Conservation (phyloP, 1,140 invertebrate genomes). For the Macrocentrus cingulum region DNA sequence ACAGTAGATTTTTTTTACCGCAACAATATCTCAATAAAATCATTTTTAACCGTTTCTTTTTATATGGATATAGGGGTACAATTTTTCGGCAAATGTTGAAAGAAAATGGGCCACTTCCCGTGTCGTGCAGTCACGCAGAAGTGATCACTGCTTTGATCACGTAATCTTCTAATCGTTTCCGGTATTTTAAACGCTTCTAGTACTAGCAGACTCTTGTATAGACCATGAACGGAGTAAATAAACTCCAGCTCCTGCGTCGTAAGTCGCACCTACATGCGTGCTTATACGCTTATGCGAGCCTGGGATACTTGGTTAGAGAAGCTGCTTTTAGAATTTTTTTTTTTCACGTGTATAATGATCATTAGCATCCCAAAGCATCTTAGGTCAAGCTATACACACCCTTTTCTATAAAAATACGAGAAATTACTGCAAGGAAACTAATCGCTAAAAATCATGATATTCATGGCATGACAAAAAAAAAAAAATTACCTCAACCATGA, state of each 20-base stretch:
- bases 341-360: too few relatives aligned
- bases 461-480: too few relatives aligned
- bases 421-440: too few relatives aligned
- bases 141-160: slow-evolving; percentile 16
- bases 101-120: background rate
- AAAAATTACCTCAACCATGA: too few relatives aligned
- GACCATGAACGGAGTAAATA: slow-evolving; percentile 9
- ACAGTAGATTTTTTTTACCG: background rate
- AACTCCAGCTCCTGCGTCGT: slow-evolving; percentile 14
- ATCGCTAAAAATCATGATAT: too few relatives aligned
- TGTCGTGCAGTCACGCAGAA: background rate
- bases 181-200: slow-evolving; percentile 32
- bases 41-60: background rate
- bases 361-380: too few relatives aligned
- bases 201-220: slow-evolving; percentile 17
- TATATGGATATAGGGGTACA: too few relatives aligned
- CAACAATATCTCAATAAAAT: background rate
- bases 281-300: background rate
- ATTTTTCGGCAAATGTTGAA: too few relatives aligned
- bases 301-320: too few relatives aligned
- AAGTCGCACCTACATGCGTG: slow-evolving; percentile 9
- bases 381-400: too few relatives aligned
- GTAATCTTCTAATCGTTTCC: slow-evolving; percentile 36
- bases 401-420: too few relatives aligned
- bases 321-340: too few relatives aligned